Evolutionary conservation across 2,888 invertebrate genomes (phyloP).

Genomic region (Stratiomys singularior): DNA sequence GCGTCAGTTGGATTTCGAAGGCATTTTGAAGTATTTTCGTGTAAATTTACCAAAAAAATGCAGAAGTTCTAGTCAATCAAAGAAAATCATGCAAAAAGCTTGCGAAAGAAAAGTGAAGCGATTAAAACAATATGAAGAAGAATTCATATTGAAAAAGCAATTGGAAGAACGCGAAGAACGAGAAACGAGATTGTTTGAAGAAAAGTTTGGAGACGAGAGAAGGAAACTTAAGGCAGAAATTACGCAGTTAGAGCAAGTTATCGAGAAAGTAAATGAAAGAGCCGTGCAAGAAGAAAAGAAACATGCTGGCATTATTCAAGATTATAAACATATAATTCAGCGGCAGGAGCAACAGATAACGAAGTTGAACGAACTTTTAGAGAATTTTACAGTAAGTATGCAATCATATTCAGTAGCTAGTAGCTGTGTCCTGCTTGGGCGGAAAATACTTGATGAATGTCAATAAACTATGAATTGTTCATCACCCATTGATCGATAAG

Average conservation of each 20-base stretch:
- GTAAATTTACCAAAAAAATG: slow-evolving; percentile 97
- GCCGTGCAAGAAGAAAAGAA: slow-evolving; percentile 78
- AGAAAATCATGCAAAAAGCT: slow-evolving; percentile 89
- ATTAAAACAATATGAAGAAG: slow-evolving; percentile 93
- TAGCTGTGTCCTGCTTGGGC: too few relatives aligned
- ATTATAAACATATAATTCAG: slow-evolving; percentile 93
- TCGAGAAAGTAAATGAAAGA: slow-evolving; percentile 79
- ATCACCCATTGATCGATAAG: too few relatives aligned
- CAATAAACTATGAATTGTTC: too few relatives aligned
- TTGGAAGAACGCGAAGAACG: slow-evolving; percentile 73
- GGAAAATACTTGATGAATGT: too few relatives aligned
- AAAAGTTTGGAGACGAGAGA: slow-evolving; percentile 67
- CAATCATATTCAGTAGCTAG: too few relatives aligned
- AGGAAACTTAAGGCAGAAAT: slow-evolving; percentile 66
- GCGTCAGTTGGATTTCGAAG: slow-evolving; percentile 94
- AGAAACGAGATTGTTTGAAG: slow-evolving; percentile 76
- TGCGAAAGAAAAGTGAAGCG: slow-evolving; percentile 93
- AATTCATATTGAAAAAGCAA: slow-evolving; percentile 82
- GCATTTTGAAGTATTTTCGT: slow-evolving; percentile 96
- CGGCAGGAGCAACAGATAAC: slow-evolving; percentile 85
- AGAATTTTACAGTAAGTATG: slow-evolving; percentile 68
- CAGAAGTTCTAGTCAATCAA: slow-evolving; percentile 88
- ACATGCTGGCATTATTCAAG: slow-evolving; percentile 84
- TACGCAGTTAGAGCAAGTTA: slow-evolving; percentile 77
- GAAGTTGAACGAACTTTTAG: slow-evolving; percentile 69